Conservation (phyloP, 2,113 vertebrate species). For the Cyrtonyx montezumae region DNA sequence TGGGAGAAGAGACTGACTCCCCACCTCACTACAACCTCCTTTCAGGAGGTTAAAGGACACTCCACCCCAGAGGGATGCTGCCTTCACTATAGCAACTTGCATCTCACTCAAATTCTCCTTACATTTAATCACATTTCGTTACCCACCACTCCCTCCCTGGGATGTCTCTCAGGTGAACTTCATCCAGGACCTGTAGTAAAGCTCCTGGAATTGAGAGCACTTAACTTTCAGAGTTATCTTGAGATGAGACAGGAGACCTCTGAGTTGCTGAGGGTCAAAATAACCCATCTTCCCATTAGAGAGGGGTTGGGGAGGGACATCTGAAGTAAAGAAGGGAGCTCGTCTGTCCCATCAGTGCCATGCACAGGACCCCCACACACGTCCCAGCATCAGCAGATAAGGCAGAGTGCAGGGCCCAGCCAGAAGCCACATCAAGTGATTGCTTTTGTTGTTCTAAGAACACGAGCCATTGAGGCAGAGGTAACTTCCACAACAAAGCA, state of each 20-base stretch:
- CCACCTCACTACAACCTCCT: too few species aligned
- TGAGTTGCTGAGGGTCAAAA: slow-evolving; percentile 95
- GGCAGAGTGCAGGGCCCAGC: background rate
- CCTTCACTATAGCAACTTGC: background rate
- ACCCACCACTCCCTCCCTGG: background rate
- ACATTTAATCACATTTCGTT: background rate
- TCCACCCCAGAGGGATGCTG: background rate
- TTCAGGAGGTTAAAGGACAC: background rate
- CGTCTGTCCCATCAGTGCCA: background rate
- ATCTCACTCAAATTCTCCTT: background rate
- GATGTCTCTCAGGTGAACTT: background rate
- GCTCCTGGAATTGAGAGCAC: background rate
- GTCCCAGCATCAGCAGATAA: background rate
- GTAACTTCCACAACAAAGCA: background rate
- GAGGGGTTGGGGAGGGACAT: slow-evolving; percentile 94
- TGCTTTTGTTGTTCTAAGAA: background rate
- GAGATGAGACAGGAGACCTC: slow-evolving; percentile 95
- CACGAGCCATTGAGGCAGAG: background rate
- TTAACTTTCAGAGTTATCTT: slow-evolving; percentile 95
- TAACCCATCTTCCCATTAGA: slow-evolving; percentile 99
- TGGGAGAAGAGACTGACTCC: too few species aligned
- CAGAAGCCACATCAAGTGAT: background rate
- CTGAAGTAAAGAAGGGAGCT: slow-evolving; percentile 68
- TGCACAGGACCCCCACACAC: background rate
- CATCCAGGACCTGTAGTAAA: background rate